Evolutionary conservation across 2,113 vertebrate genomes (phyloP).

Genomic region (Datnioides undecimradiatus): DNA sequence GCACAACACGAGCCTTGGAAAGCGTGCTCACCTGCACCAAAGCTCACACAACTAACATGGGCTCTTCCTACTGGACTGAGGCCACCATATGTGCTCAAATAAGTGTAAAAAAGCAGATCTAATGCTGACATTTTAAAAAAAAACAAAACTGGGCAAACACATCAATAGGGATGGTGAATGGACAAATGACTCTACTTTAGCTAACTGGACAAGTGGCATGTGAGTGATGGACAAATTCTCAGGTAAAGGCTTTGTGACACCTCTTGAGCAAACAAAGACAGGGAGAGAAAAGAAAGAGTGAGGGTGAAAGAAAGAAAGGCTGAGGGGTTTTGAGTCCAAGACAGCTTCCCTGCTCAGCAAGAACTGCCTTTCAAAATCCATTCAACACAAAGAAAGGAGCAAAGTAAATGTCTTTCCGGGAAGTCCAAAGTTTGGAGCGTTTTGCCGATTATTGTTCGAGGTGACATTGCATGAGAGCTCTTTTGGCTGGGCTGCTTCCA

Average conservation of each 20-base stretch:
- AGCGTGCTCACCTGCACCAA: conserved; percentile 58
- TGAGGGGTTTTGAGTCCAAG: conserved; percentile 60
- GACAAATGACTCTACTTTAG: conserved; percentile 43
- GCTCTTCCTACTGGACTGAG: neutral
- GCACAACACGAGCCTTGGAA: conserved; percentile 66
- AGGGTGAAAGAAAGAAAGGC: conserved; percentile 57
- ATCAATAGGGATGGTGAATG: conserved; percentile 12
- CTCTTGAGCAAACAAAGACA: conserved; percentile 69
- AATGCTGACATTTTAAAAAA: conserved; percentile 26
- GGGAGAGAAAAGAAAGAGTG: conserved; percentile 37
- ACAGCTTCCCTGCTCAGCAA: conserved; percentile 62
- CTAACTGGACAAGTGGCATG: conserved; percentile 35
- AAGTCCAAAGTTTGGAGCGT: conserved; percentile 70
- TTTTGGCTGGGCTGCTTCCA: conserved; percentile 71
- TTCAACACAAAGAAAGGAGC: conserved; percentile 65
- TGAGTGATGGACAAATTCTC: conserved; percentile 60
- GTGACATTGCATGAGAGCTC: conserved; percentile 82
- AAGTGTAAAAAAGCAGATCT: neutral
- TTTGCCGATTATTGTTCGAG: conserved; percentile 78
- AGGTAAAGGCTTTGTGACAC: conserved; percentile 61
- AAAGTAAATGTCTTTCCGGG: conserved; percentile 75
- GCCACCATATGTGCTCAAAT: conserved; percentile 4
- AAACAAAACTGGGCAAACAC: conserved; percentile 21
- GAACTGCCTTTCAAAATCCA: conserved; percentile 66
- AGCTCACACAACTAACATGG: conserved; percentile 36